Conservation (phyloP, 2,888 invertebrate species). For the Gnatocerus cornutus region DNA sequence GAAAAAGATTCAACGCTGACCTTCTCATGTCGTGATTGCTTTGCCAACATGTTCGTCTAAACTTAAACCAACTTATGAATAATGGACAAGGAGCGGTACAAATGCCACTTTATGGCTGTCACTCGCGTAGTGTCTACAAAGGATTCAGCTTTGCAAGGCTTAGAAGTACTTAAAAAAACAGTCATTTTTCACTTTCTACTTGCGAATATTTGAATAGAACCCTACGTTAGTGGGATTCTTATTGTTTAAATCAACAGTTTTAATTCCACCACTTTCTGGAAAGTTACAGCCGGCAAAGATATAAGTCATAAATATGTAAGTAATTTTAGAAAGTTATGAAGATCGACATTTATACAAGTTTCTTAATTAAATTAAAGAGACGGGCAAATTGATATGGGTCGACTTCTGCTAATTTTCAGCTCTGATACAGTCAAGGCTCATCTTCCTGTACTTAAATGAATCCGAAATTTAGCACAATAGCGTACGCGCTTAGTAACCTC, state of each 20-base stretch:
- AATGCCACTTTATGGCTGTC: conserved; percentile 40
- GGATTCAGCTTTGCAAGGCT: conserved; percentile 30
- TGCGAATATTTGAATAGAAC: neutral
- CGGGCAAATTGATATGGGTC: no score
- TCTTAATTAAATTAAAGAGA: no score
- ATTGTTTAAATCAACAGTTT: neutral
- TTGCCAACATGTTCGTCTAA: conserved; percentile 49
- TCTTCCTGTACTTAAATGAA: no score
- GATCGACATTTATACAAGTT: no score
- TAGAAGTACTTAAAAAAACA: conserved; percentile 30
- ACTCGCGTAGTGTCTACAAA: conserved; percentile 37
- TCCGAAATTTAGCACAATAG: no score
- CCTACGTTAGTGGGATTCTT: neutral
- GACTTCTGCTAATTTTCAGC: no score
- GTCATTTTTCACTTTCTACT: conserved; percentile 14
- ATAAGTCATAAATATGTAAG: no score
- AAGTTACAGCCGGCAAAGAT: no score
- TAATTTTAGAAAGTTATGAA: no score
- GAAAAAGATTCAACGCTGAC: conserved; percentile 35
- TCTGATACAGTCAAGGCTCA: no score
- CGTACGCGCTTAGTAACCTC: no score
- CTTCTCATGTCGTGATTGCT: conserved; percentile 49
- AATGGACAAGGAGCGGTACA: conserved; percentile 43
- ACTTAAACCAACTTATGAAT: conserved; percentile 50
- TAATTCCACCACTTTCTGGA: no score